phyloP scores from a whole-genome alignment of 92 coral and sea anemone species.

The Metridium senile region DNA sequence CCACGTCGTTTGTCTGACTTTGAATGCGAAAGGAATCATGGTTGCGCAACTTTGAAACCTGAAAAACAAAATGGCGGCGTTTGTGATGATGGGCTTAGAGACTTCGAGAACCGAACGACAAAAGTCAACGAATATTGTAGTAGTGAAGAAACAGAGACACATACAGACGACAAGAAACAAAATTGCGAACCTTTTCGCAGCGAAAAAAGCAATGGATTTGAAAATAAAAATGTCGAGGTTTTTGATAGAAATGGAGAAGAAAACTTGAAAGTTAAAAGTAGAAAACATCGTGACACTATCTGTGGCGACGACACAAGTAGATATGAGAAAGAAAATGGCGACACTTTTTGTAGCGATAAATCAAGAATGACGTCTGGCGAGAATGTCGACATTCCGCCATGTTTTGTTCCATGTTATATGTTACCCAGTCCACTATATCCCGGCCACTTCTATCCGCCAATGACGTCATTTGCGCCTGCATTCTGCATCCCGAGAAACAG shows the following conservation, averaged over 20 bases:
- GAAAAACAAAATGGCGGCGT: neutral
- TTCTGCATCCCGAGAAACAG: neutral
- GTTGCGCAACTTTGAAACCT: neutral
- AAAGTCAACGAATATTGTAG: too few species aligned
- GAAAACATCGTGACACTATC: slow-evolving; percentile 5
- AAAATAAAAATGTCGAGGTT: neutral
- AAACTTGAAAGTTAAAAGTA: neutral
- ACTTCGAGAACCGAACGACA: too few species aligned
- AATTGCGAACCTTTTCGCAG: neutral
- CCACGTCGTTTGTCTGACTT: neutral
- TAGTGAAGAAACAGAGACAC: neutral
- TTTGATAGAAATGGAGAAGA: neutral
- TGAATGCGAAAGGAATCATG: neutral
- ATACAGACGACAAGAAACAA: neutral
- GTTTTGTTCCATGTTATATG: neutral
- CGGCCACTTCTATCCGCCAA: neutral
- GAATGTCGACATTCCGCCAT: neutral
- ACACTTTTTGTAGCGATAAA: neutral
- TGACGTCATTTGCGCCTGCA: neutral
- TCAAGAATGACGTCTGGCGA: neutral
- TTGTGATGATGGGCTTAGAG: too few species aligned
- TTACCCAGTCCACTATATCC: neutral
- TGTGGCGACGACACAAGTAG: neutral
- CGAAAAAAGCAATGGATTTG: neutral
- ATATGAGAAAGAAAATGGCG: neutral